phyloP scores from a whole-genome alignment of 1,140 invertebrate species.

The Procambarus virginalis region DNA sequence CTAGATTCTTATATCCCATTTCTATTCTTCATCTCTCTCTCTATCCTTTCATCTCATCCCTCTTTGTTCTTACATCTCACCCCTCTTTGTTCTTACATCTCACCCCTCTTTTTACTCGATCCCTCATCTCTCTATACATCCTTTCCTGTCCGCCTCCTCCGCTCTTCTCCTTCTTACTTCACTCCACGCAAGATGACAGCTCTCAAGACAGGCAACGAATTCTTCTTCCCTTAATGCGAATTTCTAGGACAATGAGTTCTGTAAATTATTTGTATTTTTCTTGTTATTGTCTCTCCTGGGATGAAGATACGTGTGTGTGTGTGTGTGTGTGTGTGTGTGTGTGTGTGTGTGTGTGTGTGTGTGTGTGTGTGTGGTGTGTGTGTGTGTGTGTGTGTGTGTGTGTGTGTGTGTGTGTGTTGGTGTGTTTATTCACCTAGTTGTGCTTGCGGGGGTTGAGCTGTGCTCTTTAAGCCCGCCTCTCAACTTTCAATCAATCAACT shows the following conservation, averaged over 20 bases:
- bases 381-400: not conserved
- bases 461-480: no score
- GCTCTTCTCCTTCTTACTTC: constrained; percentile 8
- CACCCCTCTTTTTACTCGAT: not conserved
- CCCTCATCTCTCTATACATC: not conserved
- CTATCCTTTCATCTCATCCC: not conserved
- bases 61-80: constrained; percentile 18
- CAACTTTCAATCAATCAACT: no score
- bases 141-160: not conserved
- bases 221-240: constrained; percentile 6
- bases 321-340: not conserved
- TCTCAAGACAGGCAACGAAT: not conserved
- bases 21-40: not conserved
- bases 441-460: no score
- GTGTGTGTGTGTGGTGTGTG: not conserved
- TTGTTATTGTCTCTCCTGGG: not conserved
- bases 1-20: not conserved
- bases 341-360: not conserved
- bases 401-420: not conserved
- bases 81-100: constrained; percentile 1
- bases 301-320: not conserved
- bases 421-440: no score
- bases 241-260: constrained; percentile 13
- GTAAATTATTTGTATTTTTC: constrained; percentile 6
- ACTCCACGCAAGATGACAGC: not conserved